Evolutionary conservation across 2,888 invertebrate genomes (phyloP), one percentile per base, ranked within the genome.

Genomic region (Lepidochrysops patricia): DNA sequence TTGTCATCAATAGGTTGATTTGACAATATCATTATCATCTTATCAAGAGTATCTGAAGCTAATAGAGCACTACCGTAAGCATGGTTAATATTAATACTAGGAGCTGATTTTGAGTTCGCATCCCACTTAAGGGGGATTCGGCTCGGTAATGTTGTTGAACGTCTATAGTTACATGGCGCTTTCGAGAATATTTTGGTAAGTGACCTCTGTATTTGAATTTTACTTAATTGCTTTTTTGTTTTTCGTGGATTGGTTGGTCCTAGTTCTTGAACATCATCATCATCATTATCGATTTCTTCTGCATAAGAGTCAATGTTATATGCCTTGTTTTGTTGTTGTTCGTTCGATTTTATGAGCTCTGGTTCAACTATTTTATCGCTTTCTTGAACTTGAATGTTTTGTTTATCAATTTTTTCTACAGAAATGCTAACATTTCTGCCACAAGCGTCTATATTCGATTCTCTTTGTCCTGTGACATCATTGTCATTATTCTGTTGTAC

Each of bases 41-140:
- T 85, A 57, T 79, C 75, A 1, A 87, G 71, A 6, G 85, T 79
- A 62, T 85, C 86, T 49, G 70, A 52, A 12, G 75, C 69, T 50
- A 76, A 66, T 12, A 75, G 66, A 57, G 61, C 62, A 7, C 72
- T 70, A n/a, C 66, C 66, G 5, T 59, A 48, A 32, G 57, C 35
- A 35, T 58, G 19, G 9, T 19, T 43, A 43, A 43, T 43, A 3
- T 43, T 43, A 23, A 19, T 43, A 23, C 2, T 43, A 26, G 5
- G 52, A 9, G 48, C 9, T 6, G 52, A n/a, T 26, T 57, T 58
- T 19, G 54, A 4, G 3, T 32, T 63, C 56, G 57, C n/a, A 43
- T 32, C 19, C 62, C 64, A 63, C 0, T 19, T 6, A 12, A 19
- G 7, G 0, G 34, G 50, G 48, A 32, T 23, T 54, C 37, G 19